Evolutionary conservation across 2,888 invertebrate species (phyloP), one percentile per base, ranked within the genome.

Genomic region (Agriopis aurantiaria): DNA sequence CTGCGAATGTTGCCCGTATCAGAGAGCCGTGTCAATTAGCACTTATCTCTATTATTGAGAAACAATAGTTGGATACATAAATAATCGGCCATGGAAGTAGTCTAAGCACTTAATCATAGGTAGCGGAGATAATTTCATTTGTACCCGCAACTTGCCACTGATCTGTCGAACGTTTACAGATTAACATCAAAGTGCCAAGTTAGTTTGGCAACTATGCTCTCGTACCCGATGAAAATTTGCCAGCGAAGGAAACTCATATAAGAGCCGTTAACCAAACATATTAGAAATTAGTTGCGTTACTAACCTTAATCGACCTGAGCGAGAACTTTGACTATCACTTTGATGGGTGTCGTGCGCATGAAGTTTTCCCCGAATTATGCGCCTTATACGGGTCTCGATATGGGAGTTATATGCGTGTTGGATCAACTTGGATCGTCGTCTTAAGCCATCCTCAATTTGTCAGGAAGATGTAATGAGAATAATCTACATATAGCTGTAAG

Each of bases 251-350:
- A 88, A 89, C 90, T 89, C 85, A 84, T 85, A 85, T 84, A 90
- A 91, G 88, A 91, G 90, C 88, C 87, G 88, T 89, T 92, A 89
- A 88, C 89, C 88, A 86, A 91, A 91, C 87, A 89, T 90, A 92
- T 90, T 90, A 89, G 89, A 90, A 89, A 92, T 91, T 91, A 88
- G 91, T 91, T 87, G 82, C 84, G 85, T 89, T 89, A 88, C 87
- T 88, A 85, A 85, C 87, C 81, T 82, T 90, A 89, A 92, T 90
- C 90, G 89, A 88, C 85, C 80, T 78, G 81, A 84, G 84, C 79
- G 78, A 75, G 73, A 87, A 91, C 85, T 91, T 90, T 79, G 78
- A 80, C 85, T 87, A 89, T 88, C 88, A 87, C 83, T 87, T 88
- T 88, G 86, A 89, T 88, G 84, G 81, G 76, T 78, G 80, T 68